phyloP scores from a whole-genome alignment of 2,113 vertebrate species.

The Clarias gariepinus region DNA sequence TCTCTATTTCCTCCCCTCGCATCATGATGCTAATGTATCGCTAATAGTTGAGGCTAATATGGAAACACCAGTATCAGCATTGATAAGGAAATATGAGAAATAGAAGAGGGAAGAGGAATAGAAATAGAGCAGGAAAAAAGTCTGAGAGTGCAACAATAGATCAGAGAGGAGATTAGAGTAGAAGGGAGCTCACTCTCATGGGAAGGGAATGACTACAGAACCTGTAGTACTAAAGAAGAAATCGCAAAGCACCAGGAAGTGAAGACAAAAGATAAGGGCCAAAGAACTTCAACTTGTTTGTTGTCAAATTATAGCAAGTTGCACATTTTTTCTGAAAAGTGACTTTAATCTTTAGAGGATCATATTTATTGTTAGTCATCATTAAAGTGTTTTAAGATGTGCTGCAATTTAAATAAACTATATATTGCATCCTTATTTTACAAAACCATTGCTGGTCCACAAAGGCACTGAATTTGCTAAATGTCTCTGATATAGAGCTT shows the following conservation, averaged over 20 bases:
- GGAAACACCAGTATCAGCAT: conserved; percentile 49
- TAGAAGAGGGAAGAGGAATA: conserved; percentile 6
- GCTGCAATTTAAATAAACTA: background rate
- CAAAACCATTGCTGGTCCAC: background rate
- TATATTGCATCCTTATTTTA: background rate
- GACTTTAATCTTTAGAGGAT: background rate
- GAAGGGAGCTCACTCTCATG: background rate
- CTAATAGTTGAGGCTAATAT: conserved; percentile 42
- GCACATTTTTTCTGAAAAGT: background rate
- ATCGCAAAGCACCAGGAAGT: background rate
- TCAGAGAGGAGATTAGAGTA: background rate
- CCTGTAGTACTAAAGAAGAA: background rate
- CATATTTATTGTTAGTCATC: background rate
- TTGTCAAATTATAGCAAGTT: background rate
- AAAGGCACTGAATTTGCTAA: background rate
- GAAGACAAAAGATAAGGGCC: background rate
- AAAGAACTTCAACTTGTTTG: background rate
- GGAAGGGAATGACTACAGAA: conserved; percentile 1
- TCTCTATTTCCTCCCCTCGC: conserved; percentile 51
- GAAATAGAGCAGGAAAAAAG: conserved; percentile 26
- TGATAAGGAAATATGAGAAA: conserved; percentile 49
- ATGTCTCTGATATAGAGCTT: background rate
- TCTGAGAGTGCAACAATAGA: background rate
- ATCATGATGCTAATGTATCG: conserved; percentile 45
- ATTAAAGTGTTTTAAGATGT: background rate